phyloP scores from a whole-genome alignment of 1,140 invertebrate species.

The Caenorhabditis tropicalis region DNA sequence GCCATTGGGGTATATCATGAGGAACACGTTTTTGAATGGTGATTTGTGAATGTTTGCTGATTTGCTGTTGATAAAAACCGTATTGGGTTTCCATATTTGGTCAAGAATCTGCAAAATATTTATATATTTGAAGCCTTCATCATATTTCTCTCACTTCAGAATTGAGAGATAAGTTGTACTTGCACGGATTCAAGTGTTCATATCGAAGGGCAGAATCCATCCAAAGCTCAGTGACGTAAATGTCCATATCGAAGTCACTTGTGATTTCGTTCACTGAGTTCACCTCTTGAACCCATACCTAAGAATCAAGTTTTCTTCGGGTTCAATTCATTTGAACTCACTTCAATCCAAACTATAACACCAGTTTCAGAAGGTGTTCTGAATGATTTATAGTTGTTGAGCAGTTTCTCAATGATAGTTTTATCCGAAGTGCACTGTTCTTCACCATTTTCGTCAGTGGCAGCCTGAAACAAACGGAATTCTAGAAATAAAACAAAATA shows the following conservation, averaged over 20 bases:
- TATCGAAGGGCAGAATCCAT: slow-evolving; percentile 60
- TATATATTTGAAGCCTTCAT: background rate
- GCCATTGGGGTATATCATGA: slow-evolving; percentile 67
- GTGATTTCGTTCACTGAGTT: slow-evolving; percentile 67
- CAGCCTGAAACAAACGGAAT: background rate
- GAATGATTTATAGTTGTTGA: slow-evolving; percentile 60
- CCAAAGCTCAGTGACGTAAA: slow-evolving; percentile 66
- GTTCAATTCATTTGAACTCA: slow-evolving; percentile 13
- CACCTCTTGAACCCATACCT: slow-evolving; percentile 68
- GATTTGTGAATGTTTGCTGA: slow-evolving; percentile 62
- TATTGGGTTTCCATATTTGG: slow-evolving; percentile 67
- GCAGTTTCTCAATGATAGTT: slow-evolving; percentile 61
- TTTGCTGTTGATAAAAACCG: slow-evolving; percentile 66
- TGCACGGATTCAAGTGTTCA: slow-evolving; percentile 64
- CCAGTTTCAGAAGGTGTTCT: slow-evolving; percentile 63
- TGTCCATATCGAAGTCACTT: slow-evolving; percentile 64
- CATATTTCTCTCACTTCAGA: slow-evolving; percentile 55
- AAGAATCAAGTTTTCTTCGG: background rate
- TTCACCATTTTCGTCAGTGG: slow-evolving; percentile 31
- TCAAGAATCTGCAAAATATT: slow-evolving; percentile 58
- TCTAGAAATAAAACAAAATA: background rate
- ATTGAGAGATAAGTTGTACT: slow-evolving; percentile 64
- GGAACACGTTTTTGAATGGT: slow-evolving; percentile 65
- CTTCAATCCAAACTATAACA: slow-evolving; percentile 64
- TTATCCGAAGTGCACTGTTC: slow-evolving; percentile 61